phyloP scores from a whole-genome alignment of 2,113 vertebrate species.

The Vulpes ferrilata region DNA sequence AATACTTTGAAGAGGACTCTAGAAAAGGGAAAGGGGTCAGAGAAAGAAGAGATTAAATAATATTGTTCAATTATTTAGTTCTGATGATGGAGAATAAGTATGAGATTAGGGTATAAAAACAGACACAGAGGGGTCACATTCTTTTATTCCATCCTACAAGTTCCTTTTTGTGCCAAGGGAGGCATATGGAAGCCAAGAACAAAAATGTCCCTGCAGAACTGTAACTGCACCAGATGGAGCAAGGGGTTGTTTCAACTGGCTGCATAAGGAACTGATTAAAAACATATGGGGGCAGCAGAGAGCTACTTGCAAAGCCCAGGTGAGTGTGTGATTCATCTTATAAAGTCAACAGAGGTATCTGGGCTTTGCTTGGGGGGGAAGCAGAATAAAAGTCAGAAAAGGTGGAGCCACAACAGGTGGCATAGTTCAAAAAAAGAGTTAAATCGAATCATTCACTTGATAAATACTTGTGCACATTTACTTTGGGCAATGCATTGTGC shows the following conservation, averaged over 20 bases:
- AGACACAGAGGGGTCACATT: not conserved
- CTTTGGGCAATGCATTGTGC: not conserved
- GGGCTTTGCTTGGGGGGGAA: not conserved
- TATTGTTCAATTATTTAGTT: not conserved
- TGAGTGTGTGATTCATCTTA: not conserved
- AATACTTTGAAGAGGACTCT: not conserved
- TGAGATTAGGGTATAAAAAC: not conserved
- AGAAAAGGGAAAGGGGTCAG: not conserved
- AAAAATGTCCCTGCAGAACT: not conserved
- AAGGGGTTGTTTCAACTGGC: not conserved
- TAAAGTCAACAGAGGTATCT: not conserved
- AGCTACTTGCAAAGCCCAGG: not conserved
- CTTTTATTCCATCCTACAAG: not conserved
- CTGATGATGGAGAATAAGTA: not conserved
- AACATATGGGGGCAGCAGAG: constrained; percentile 73
- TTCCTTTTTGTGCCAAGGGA: not conserved
- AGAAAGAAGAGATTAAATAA: not conserved
- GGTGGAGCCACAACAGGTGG: not conserved
- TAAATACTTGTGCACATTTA: not conserved
- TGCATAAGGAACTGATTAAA: not conserved
- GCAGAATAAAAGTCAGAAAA: not conserved
- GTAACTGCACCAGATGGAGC: not conserved
- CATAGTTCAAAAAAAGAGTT: not conserved
- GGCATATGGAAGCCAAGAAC: not conserved
- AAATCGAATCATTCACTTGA: not conserved